Evolutionary conservation across 1,140 invertebrate species (phyloP).

Genomic region (Bilobella aurantiaca): DNA sequence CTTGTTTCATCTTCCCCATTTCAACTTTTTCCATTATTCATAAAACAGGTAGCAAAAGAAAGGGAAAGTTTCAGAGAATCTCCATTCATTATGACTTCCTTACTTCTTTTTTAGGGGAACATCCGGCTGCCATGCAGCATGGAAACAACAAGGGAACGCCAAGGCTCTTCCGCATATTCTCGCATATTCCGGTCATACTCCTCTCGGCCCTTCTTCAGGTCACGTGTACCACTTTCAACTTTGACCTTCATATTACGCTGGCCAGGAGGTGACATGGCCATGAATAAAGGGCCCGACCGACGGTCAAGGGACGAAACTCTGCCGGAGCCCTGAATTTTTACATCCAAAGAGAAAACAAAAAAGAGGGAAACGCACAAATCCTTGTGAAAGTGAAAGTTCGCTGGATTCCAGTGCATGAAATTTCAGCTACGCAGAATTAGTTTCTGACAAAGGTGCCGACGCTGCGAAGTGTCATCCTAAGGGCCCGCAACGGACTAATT

Average conservation of each 20-base stretch:
- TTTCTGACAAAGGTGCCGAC: neutral
- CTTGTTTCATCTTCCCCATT: neutral
- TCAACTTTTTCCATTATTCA: constrained; percentile 3
- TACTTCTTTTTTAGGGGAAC: constrained; percentile 45
- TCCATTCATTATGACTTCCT: constrained; percentile 9
- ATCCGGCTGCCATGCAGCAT: constrained; percentile 53
- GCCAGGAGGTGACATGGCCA: neutral
- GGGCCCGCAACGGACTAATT: neutral
- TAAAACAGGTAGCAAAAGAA: neutral
- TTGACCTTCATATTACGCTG: neutral
- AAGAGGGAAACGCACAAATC: neutral
- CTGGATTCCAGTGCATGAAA: neutral
- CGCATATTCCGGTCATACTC: constrained; percentile 6
- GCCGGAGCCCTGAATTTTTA: too few species aligned
- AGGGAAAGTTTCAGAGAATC: neutral
- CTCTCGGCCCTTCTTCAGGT: neutral
- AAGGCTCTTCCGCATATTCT: constrained; percentile 7
- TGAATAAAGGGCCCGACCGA: neutral
- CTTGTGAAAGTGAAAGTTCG: neutral
- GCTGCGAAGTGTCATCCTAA: neutral
- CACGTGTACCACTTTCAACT: neutral
- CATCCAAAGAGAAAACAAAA: neutral
- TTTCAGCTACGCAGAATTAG: neutral
- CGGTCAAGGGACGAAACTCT: too few species aligned
- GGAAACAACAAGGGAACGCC: constrained; percentile 42